Base-by-base conservation (phyloP, 2,888 invertebrate genomes). In the Argyresthia albistria region DNA sequence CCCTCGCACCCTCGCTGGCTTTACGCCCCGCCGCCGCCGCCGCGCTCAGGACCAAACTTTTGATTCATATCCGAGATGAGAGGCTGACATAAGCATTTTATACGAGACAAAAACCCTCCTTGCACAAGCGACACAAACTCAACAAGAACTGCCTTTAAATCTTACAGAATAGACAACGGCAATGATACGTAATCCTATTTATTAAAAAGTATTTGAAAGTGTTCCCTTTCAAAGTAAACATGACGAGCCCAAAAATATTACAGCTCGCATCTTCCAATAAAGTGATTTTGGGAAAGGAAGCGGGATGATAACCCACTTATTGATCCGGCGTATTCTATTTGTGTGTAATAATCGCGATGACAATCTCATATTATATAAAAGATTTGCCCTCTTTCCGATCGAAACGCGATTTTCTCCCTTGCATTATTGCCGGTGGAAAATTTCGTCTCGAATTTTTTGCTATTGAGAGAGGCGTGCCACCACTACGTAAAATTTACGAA, bases 301-400 rank as follows among this genome's bases (percentile, higher is more conserved):
- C 77, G 76, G 73, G 77, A 65, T 76, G 82, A 84, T 87, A 87
- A 87, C 86, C 87, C 80, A 83, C 80, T 87, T 87, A 86, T 79
- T 76, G 86, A 82, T 81, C 81, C 79, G 75, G 73, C 79, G 83
- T 84, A 84, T 86, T 86, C 87, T 86, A 87, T 87, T 87, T 86
- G 81, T 83, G 82, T 84, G 81, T 86, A 86, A 87, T 87, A 87
- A 86, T 86, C 84, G 83, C 86, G 83, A 86, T 87, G 87, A 87
- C 87, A 84, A 87, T 87, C 84, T 86, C 77, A 84, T 87, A 86
- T 84, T 84, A 83, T 84, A 86, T 84, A 87, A 87, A 87, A 87
- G 86, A 84, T 86, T 86, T 86, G 77, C 82, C 84, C 84, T 83
- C 83, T 81, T 76, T 80, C 79, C 77, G 80, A 83, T 83, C 80